phyloP scores from a whole-genome alignment of 2,113 vertebrate species.

The Thryonomys swinderianus region DNA sequence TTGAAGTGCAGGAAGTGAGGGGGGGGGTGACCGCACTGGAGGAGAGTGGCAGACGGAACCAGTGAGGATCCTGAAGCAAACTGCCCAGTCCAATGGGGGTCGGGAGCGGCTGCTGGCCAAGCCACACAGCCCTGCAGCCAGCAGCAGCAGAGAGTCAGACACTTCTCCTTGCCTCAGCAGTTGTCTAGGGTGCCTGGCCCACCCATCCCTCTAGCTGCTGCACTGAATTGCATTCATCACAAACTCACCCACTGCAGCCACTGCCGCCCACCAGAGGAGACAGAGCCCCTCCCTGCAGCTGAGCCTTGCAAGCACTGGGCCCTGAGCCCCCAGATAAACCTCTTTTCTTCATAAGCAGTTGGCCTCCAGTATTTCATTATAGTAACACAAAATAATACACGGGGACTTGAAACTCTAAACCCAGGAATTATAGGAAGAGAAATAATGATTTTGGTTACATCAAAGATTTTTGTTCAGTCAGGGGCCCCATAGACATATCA shows the following conservation, averaged over 20 bases:
- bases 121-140: not conserved
- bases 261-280: not conserved
- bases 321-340: not conserved
- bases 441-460: not conserved
- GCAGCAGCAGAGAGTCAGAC: not conserved
- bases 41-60: not conserved
- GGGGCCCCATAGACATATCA: not conserved
- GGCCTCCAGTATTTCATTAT: no score
- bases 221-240: not conserved
- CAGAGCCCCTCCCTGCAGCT: not conserved
- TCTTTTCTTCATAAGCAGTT: not conserved
- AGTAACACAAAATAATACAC: not conserved
- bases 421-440: not conserved
- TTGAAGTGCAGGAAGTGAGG: not conserved
- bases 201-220: not conserved
- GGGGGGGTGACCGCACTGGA: not conserved
- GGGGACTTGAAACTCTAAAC: not conserved
- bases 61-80: not conserved
- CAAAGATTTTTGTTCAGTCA: not conserved
- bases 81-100: not conserved
- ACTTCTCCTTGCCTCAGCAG: not conserved
- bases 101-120: not conserved
- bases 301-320: not conserved
- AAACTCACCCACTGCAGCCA: rapidly evolving
- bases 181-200: not conserved